These are phyloP conservation scores for Lordiphosa clarofinis DNA, from an alignment of 1,140 invertebrate genomes.

Conservation along the genomic window DNA sequence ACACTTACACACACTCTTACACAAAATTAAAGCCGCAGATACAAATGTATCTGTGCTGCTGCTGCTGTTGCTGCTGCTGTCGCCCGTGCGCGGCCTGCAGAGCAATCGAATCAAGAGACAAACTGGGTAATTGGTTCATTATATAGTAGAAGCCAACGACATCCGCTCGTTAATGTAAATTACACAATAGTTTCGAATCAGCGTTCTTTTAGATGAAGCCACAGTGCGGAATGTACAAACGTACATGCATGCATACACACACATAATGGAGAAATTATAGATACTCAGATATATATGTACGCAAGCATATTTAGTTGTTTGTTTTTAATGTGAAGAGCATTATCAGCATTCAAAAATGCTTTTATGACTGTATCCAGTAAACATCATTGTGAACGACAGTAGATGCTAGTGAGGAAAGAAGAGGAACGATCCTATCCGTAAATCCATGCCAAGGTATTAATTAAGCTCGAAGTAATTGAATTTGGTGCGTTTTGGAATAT, in stretches of 20 bases:
- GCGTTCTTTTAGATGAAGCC: neutral
- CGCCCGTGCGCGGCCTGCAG: conserved; percentile 15
- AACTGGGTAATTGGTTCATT: conserved; percentile 77
- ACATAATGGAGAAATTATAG: neutral
- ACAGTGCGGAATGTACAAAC: neutral
- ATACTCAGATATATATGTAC: conserved; percentile 2
- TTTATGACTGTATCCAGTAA: no score
- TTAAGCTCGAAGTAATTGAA: no score
- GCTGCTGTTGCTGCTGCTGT: conserved; percentile 16
- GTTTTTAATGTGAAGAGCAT: no score
- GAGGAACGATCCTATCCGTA: no score
- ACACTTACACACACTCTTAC: conserved; percentile 28
- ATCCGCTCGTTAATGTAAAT: conserved; percentile 76
- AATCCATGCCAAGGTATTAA: no score
- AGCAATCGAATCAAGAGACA: conserved; percentile 75
- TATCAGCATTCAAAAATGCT: no score
- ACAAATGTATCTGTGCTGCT: conserved; percentile 10
- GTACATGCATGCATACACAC: conserved; percentile 1
- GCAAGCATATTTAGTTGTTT: neutral
- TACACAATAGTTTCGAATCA: conserved; percentile 71
- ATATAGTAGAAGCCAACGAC: conserved; percentile 71
- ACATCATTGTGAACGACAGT: no score
- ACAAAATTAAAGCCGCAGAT: conserved; percentile 13
- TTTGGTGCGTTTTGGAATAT: no score
- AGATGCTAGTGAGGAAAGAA: no score